Evolutionary conservation across 2,797 vertebrate genomes (phyloP).

Genomic region (Sebastes cheni): DNA sequence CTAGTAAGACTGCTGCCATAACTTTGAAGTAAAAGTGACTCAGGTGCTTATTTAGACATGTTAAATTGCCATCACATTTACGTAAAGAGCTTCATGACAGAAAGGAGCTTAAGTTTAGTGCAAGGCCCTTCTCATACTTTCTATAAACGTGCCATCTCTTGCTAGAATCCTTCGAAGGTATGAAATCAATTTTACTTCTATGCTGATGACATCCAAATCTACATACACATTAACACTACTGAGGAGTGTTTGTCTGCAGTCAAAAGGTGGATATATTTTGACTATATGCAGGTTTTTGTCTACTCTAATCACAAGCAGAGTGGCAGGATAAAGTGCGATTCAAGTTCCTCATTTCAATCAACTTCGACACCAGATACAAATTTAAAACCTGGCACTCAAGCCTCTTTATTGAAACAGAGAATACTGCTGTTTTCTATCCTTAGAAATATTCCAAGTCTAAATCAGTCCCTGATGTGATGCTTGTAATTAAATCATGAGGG

Average conservation of each 20-base stretch:
- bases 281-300: neutral
- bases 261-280: neutral
- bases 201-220: constrained; percentile 19
- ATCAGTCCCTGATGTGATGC: constrained; percentile 23
- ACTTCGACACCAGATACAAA: neutral
- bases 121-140: neutral
- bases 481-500: constrained; percentile 23
- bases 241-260: neutral
- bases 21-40: neutral
- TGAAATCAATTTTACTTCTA: neutral
- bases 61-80: neutral
- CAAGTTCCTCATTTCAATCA: neutral
- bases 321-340: neutral
- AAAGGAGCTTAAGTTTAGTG: neutral
- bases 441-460: neutral
- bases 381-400: neutral
- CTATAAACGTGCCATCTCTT: neutral
- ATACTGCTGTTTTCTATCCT: neutral
- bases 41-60: neutral
- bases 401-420: neutral
- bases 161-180: neutral
- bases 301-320: neutral
- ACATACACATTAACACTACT: neutral
- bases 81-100: neutral
- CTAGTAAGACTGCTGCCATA: neutral